phyloP scores from a whole-genome alignment of 2,888 invertebrate genomes.

The Chalcis sispes region DNA sequence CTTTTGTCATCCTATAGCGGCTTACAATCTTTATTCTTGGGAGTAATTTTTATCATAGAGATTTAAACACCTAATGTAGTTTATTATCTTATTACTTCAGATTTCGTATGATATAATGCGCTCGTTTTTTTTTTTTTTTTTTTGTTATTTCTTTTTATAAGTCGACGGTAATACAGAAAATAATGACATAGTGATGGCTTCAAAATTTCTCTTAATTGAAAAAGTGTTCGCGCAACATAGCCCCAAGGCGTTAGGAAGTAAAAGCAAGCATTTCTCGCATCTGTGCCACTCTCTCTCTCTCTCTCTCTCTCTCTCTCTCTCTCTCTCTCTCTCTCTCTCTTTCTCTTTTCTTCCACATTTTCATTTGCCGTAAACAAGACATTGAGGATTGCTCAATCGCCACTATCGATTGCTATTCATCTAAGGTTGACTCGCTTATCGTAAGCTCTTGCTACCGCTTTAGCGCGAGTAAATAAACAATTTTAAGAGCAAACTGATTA shows the following conservation, averaged over 20 bases:
- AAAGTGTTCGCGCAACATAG: background rate
- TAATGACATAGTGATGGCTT: no score
- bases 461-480: background rate
- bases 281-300: background rate
- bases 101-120: no score
- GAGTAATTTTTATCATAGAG: background rate
- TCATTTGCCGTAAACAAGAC: conserved; percentile 1
- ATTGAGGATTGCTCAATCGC: conserved; percentile 9
- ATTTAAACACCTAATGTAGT: no score
- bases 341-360: background rate
- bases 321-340: background rate
- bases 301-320: background rate
- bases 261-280: background rate
- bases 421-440: background rate
- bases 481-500: background rate
- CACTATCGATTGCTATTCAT: conserved; percentile 2
- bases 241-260: background rate
- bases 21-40: background rate
- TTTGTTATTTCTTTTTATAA: no score
- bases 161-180: no score
- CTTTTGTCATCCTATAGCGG: conserved; percentile 21
- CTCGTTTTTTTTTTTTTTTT: no score
- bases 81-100: no score
- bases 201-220: background rate
- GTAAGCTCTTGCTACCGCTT: background rate